A percentile compares a stretch with the other conserved stretches of the same genome.
phyloP scores from a whole-genome alignment of 37 sponge, comb jelly and placozoan species.

The Halichondria panicea region DNA sequence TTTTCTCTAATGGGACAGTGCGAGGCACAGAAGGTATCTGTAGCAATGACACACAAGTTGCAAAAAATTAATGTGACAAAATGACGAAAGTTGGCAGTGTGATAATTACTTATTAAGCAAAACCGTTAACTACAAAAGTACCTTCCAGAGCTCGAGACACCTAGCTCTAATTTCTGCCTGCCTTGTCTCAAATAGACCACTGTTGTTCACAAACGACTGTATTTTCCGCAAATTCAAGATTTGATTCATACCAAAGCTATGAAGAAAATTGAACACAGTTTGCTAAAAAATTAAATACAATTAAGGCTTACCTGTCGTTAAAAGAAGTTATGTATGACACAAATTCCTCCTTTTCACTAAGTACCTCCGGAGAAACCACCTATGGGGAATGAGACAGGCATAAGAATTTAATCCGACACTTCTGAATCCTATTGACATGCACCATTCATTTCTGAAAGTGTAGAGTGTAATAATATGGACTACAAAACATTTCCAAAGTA shows the following conservation, averaged over 20 bases:
- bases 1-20: constrained; percentile 2
- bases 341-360: constrained; percentile 39
- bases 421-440: too few species aligned
- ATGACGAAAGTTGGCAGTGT: too few species aligned
- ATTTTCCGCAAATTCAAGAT: constrained; percentile 47
- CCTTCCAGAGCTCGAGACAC: constrained; percentile 81
- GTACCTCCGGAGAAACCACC: constrained; percentile 61
- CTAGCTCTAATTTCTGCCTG: constrained; percentile 59
- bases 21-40: constrained; percentile 59
- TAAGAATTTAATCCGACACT: too few species aligned
- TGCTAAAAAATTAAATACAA: too few species aligned
- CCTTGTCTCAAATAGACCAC: constrained; percentile 58
- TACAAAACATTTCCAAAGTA: too few species aligned
- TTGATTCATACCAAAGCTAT: constrained; percentile 62
- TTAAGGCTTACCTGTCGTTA: constrained; percentile 79
- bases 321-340: constrained; percentile 33
- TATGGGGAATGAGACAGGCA: too few species aligned
- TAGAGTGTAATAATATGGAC: too few species aligned
- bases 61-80: not conserved
- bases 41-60: not conserved
- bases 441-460: too few species aligned
- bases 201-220: constrained; percentile 71
- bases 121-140: not conserved
- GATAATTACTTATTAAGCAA: not conserved
- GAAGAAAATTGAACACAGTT: too few species aligned